These are phyloP conservation scores for Cremastinae sp. DNA, from an alignment of 2,888 invertebrate species.

Conservation along the genomic window DNA sequence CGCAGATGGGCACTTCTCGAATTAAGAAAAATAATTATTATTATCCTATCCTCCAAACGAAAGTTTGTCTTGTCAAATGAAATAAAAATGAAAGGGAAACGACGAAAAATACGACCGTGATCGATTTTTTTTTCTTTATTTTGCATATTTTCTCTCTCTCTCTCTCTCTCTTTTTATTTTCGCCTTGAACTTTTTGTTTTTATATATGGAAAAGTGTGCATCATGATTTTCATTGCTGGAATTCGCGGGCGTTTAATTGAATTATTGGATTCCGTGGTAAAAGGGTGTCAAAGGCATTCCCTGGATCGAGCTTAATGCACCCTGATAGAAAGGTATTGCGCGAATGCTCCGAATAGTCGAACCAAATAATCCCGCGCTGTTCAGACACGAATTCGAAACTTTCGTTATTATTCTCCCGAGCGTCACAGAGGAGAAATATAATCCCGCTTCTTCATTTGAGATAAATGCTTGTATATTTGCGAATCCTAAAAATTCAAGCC, in stretches of 20 bases:
- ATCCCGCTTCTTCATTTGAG: too few species aligned
- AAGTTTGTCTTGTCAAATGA: neutral
- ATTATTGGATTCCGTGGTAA: slow-evolving; percentile 30
- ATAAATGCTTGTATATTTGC: too few species aligned
- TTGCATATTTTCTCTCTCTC: too few species aligned
- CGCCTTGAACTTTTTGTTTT: too few species aligned
- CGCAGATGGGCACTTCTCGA: neutral
- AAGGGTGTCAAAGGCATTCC: slow-evolving; percentile 45
- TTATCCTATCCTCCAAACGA: neutral
- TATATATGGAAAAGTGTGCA: too few species aligned
- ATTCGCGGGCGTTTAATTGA: slow-evolving; percentile 28
- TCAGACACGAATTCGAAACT: slow-evolving; percentile 47
- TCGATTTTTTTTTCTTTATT: too few species aligned
- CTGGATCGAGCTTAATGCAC: slow-evolving; percentile 36
- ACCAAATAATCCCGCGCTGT: slow-evolving; percentile 46
- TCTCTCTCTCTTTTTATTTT: too few species aligned
- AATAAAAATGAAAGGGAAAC: neutral
- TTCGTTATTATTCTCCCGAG: neutral
- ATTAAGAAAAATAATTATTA: neutral
- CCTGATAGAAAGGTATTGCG: slow-evolving; percentile 41
- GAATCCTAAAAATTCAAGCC: too few species aligned
- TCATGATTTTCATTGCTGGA: too few species aligned
- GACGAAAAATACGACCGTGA: neutral
- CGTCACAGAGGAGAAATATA: too few species aligned
- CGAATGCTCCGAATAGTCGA: slow-evolving; percentile 45